These are phyloP conservation scores for Aurelia aurita complex sp. Pacific DNA, from an alignment of 30 jellyfish, hydroid and myxozoan genomes.

Conservation along the genomic window DNA sequence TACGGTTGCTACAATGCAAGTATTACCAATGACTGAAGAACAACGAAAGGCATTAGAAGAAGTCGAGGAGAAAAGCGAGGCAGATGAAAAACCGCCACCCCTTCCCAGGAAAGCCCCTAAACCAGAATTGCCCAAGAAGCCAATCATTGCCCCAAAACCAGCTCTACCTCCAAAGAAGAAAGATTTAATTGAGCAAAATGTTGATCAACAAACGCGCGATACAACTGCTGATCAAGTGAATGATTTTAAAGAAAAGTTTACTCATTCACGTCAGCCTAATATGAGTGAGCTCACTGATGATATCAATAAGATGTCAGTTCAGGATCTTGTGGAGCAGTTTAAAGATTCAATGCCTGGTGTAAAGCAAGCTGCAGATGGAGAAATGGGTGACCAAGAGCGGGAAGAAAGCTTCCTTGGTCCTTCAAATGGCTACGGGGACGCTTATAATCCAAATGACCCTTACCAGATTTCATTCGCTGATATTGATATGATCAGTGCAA, in stretches of 20 bases:
- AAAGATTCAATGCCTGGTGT: slow-evolving; percentile 27
- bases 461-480: slow-evolving; percentile 85
- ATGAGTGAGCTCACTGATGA: slow-evolving; percentile 44
- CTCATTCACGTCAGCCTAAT: slow-evolving; percentile 60
- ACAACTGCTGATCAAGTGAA: background rate
- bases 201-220: background rate
- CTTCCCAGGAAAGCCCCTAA: slow-evolving; percentile 32
- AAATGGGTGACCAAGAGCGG: background rate
- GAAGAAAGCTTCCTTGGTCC: background rate
- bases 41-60: background rate
- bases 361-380: slow-evolving; percentile 15
- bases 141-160: slow-evolving; percentile 72
- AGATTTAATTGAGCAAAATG: background rate
- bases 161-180: slow-evolving; percentile 54
- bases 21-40: slow-evolving; percentile 30
- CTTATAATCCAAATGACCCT: slow-evolving; percentile 9
- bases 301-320: slow-evolving; percentile 24
- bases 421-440: background rate
- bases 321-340: slow-evolving; percentile 38
- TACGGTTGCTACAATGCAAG: slow-evolving; percentile 19
- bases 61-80: background rate
- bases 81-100: slow-evolving; percentile 43
- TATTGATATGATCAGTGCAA: slow-evolving; percentile 86
- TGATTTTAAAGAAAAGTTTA: slow-evolving; percentile 11
- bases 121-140: slow-evolving; percentile 68